Evolutionary conservation across 2,888 invertebrate species (phyloP), one percentile per base, ranked within the genome.

Genomic region (Ryuthela nishihirai): DNA sequence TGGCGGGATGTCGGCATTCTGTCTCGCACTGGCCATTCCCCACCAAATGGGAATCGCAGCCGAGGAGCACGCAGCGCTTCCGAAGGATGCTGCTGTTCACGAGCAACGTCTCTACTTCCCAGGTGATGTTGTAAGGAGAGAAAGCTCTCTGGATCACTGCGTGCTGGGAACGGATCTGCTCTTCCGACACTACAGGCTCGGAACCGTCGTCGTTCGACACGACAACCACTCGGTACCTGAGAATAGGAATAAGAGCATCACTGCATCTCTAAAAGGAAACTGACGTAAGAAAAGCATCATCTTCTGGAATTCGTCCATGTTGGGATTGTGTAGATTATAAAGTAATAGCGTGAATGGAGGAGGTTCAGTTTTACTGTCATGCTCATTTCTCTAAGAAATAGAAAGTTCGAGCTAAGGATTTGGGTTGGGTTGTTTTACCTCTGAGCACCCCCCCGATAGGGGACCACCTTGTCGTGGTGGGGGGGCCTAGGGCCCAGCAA

Each of bases 21-120:
- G 49, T 53, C 46, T 72, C 65, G 58, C 73, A 73, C 20, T 64
- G 48, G 4, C 67, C 67, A 52, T 72, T 64, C 4, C 72, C 73
- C 12, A 72, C 66, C 26, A 38, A 32, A 20, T 43, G 67, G 1
- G 71, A 67, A 18, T 69, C 63, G 53, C 73, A 73, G 4, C 68
- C 68, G 23, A 69, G 65, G 62, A 73, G 61, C 3, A 72, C 65
- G 4, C 65, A 65, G 7, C 64, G 60, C 10, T 64, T 18, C 15
- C 70, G 49, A 6, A 72, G 55, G 4, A 66, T 59, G 12, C 68
- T 67, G 53, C 69, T 71, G 21, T 49, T 59, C 7, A 64, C 46
- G 7, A 32, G 25, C 21, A 56, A 21, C 24, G 60, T 39, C 12
- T 67, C 56, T 1, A 69, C 48, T 12, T 65, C 59, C 59, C 69